phyloP scores from a whole-genome alignment of 2,888 invertebrate genomes.

The Dastarcus helophoroides region DNA sequence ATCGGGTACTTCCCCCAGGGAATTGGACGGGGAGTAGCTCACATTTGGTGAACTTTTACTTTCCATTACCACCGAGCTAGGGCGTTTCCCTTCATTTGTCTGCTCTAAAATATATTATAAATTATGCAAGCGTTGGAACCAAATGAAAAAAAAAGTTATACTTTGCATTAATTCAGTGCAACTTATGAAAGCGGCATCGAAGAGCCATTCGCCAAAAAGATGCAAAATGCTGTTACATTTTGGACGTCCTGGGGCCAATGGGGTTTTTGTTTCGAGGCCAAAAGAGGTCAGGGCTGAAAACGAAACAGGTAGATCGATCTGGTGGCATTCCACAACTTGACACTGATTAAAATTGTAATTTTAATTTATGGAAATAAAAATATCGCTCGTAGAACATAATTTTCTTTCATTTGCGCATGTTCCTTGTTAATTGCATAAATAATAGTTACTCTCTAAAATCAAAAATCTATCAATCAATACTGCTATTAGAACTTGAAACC shows the following conservation, averaged over 20 bases:
- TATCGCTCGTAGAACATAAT: no score
- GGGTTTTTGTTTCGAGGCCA: conserved; percentile 37
- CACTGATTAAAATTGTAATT: no score
- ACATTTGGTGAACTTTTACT: conserved; percentile 43
- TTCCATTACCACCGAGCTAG: conserved; percentile 55
- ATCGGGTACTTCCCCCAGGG: conserved; percentile 54
- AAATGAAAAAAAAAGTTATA: not conserved
- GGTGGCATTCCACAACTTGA: no score
- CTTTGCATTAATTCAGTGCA: not conserved
- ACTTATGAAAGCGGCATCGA: conserved; percentile 80
- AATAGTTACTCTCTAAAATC: no score
- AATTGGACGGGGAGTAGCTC: conserved; percentile 51
- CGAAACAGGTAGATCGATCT: no score
- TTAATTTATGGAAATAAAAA: no score
- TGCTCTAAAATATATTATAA: conserved; percentile 27
- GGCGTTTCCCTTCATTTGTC: conserved; percentile 45
- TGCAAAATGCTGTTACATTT: conserved; percentile 93
- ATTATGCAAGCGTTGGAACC: not conserved
- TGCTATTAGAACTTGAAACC: no score
- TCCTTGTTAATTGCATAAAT: no score
- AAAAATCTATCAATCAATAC: no score
- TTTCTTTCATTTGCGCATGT: no score
- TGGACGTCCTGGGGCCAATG: conserved; percentile 66
- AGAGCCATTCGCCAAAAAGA: conserved; percentile 92
- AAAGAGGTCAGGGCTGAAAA: conserved; percentile 48